These are phyloP conservation scores for Rhagoletis pomonella DNA, from an alignment of 1,140 invertebrate genomes.

Conservation along the genomic window DNA sequence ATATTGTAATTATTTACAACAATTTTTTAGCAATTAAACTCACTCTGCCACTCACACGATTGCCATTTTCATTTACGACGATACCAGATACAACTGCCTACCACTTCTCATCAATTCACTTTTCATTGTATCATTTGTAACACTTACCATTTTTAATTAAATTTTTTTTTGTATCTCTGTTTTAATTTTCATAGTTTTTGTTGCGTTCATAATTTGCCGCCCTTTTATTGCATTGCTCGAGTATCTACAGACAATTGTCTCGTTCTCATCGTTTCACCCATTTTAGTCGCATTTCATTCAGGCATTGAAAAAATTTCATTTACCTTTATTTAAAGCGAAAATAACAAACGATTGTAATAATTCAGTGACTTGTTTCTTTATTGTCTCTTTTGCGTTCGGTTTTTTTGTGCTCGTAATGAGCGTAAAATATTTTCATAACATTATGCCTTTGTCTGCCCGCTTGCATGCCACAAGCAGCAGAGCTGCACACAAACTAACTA, in stretches of 20 bases:
- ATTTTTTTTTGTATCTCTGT: neutral
- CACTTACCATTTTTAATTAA: neutral
- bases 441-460: constrained; percentile 7
- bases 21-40: neutral
- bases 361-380: constrained; percentile 19
- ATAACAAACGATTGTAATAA: constrained; percentile 44
- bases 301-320: constrained; percentile 30
- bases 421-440: constrained; percentile 33
- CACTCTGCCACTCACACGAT: neutral
- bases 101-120: neutral
- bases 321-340: constrained; percentile 22
- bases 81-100: neutral
- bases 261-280: neutral
- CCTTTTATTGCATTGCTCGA: neutral
- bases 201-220: neutral
- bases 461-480: neutral
- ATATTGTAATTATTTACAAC: neutral
- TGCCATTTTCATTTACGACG: neutral
- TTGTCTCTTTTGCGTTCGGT: neutral
- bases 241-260: constrained; percentile 8
- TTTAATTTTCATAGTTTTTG: constrained; percentile 2
- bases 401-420: constrained; percentile 26
- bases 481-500: neutral
- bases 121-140: neutral
- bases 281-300: neutral